Conservation (phyloP, 1,140 invertebrate species). For the Cryptotermes secundus region DNA sequence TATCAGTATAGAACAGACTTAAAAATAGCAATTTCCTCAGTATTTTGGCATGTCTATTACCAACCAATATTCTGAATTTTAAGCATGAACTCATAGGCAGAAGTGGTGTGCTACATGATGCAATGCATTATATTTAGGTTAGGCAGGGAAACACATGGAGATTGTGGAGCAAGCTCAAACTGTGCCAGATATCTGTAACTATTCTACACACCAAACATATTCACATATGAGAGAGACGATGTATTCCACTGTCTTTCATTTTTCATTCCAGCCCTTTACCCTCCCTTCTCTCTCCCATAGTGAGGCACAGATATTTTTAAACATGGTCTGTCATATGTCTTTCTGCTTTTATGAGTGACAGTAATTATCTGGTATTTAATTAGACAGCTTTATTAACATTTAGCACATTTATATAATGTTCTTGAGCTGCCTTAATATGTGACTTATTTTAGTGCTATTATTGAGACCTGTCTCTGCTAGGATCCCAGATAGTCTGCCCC, state of each 20-base stretch:
- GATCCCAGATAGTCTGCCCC: no score
- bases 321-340: no score
- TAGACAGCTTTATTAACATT: no score
- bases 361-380: no score
- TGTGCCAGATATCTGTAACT: background rate
- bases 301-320: background rate
- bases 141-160: background rate
- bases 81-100: background rate
- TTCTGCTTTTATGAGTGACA: no score
- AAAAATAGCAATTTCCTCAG: conserved; percentile 1
- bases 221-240: background rate
- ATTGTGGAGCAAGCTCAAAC: background rate
- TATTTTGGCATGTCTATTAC: background rate
- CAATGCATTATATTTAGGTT: conserved; percentile 6
- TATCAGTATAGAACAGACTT: background rate
- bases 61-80: background rate
- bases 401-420: no score
- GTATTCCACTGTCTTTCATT: background rate
- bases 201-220: no score
- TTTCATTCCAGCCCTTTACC: no score
- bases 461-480: no score
- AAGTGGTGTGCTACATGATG: background rate
- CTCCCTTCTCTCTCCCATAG: background rate
- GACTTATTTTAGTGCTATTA: no score
- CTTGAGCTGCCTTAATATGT: no score